Base-by-base conservation (phyloP, 23 tunicate genomes). In the Trididemnum clinides region DNA sequence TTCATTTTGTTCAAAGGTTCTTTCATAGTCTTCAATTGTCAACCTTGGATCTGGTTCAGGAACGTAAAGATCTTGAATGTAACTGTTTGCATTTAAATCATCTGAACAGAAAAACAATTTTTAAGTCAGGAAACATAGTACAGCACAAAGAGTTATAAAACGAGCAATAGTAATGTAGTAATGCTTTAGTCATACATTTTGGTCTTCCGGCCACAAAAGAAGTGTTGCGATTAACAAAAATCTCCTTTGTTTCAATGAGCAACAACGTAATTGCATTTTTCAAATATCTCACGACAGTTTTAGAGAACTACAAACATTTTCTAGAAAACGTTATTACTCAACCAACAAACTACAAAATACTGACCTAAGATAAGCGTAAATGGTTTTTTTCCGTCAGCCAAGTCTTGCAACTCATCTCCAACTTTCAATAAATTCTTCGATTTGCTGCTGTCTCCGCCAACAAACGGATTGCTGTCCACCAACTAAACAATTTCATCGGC, bases 21-120 rank as follows among this genome's bases (percentile, higher is more conserved):
- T 49, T 50, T 88, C 99, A 89, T 97, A 97, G 1, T 75, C 87
- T 65, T 71, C 89, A 23, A 77, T 57, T 10, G 63, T 80, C 39
- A 97, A 69, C 0, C 71, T 59, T 1, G 99, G 99, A 69, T 97
- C 99, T n/a, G 59, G 74, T 32, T 97, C 99, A 19, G 99, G 99
- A 15, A 84, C 65, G 59, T 90, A 85, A 27, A 92, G 5, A 74
- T 88, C 85, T 72, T 90, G 96, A 28, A 96, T 51, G 72, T 83
- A 96, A 50, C 91, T 85, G 84, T 91, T 91, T 20, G 86, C 80
- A 51, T 85, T 90, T 0, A 93, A 93, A 64, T 96, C 99, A 64
- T 96, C 99, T 87, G 57, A 32, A 58, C 25, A 33, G 25, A 36
- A 19, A 62, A 44, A 10, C 10, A 44, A 44, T 7, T 44, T 7